Base-by-base conservation (phyloP, 1,140 invertebrate species). In the Drosophila melanica region DNA sequence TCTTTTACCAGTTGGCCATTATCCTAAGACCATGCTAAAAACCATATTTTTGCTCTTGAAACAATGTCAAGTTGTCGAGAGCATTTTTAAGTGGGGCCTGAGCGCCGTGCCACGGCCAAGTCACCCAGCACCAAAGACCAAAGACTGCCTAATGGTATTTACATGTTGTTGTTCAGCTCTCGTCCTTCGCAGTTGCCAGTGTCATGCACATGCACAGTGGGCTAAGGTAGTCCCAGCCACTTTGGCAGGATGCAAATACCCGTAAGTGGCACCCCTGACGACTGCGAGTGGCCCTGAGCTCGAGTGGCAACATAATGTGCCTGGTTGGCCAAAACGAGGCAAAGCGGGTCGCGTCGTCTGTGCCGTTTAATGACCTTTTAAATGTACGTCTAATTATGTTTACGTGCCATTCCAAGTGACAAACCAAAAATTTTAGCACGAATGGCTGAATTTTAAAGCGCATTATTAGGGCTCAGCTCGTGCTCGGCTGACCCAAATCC, bases 321-420 rank as follows among this genome's bases (percentile, higher is more conserved):
- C 47, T 20, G 58, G 27, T 41, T 54, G 58, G 37, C 59, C 57
- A 11, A 42, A 63, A 53, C 18, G 39, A 53, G 48, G 27, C 47
- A 14, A 42, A 27, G 45, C 59, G 53, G 66, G 62, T 64, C 41
- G 64, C 64, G 63, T 44, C 51, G 57, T 35, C 47, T 70, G 65
- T 33, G 69, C 70, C 78, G 65, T 75, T 86, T 81, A 87, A 85
- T 76, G 81, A 87, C 81, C 82, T 86, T 87, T 75, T 85, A 87
- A 85, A 85, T 87, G 82, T 87, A 77, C 78, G 75, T 87, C 81
- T 85, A 85, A 85, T 85, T 85, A 85, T 85, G 78, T 85, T 87
- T 85, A 85, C 81, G 81, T 85, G 81, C 69, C 70, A 54, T 69
- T 48, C 66, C 68, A 33, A 59, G 59, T 75, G 64, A 76, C 76